Evolutionary conservation across 1,140 invertebrate genomes (phyloP), one percentile per base, ranked within the genome.

Genomic region (Leucophenga varia): DNA sequence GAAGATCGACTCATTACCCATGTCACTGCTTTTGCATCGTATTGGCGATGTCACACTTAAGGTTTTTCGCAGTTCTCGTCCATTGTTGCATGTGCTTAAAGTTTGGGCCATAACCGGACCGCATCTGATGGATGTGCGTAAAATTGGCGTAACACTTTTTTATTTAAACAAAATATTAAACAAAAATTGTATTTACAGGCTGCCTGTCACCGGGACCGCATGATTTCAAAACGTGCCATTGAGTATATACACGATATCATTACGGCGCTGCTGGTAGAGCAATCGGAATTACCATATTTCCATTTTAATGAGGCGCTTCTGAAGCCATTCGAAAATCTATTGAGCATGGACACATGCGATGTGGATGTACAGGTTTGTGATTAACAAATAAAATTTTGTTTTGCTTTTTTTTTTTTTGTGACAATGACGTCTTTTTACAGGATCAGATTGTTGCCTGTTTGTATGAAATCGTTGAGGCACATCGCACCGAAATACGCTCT

Each of bases 291-390:
- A 35, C 86, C 91, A 1, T 90, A 95, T 77, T 97, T 95, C 72
- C 93, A 97, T 68, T 94, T 95, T 65, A 96, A 97, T 70, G 94
- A 96, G 76, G 90, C 91, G 2, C 78, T 97, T 3, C 88, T 96
- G 53, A 96, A 97, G 65, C 92, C 93, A 1, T 96, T 95, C 75
- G 93, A 97, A 77, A 95, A 95, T 75, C 81, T 97, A 14, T 77
- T 97, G 0, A 95, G 91, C 75, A 80, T 96, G 47, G 93, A 96
- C 73, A 78, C 95, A 2, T 95, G 91, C 73, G 92, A 96, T 74
- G 82, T 85, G 50, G 93, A 96, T 77, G 88, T 95, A 43, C 90
- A 92, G 82, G 90, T 91, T 67, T 67, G 59, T 64, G 22, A 6
- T 25, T 6, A 25, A n/a, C n/a, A n/a, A n/a, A n/a, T n/a, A n/a